Conservation (phyloP, 2,888 invertebrate genomes). For the Arenicola marina region DNA sequence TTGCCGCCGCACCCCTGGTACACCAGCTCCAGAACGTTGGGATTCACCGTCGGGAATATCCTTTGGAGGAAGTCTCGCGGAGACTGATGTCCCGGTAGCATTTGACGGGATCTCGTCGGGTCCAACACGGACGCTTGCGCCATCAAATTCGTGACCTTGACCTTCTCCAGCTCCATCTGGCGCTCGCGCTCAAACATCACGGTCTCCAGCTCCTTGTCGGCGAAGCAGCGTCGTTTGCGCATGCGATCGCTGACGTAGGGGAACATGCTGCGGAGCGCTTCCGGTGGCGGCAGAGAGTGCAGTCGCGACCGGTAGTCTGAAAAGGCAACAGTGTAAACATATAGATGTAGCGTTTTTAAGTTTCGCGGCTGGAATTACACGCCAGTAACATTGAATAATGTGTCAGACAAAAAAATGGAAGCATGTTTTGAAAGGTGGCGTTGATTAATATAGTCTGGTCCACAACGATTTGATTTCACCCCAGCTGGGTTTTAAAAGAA, state of each 20-base stretch:
- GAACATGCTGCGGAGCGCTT: constrained; percentile 43
- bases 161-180: constrained; percentile 35
- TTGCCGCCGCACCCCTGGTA: constrained; percentile 49
- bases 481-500: too few relatives aligned
- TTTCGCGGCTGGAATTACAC: too few relatives aligned
- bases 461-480: too few relatives aligned
- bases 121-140: neutral
- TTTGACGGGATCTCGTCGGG: constrained; percentile 10
- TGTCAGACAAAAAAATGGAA: too few relatives aligned
- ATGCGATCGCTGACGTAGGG: constrained; percentile 66
- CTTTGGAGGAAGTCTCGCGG: constrained; percentile 41
- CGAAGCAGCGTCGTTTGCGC: constrained; percentile 65
- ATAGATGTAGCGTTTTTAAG: too few relatives aligned
- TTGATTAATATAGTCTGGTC: too few relatives aligned
- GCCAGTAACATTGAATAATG: too few relatives aligned
- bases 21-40: constrained; percentile 44
- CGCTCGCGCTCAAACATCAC: constrained; percentile 57
- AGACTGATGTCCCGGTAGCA: constrained; percentile 26
- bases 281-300: constrained; percentile 42
- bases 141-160: neutral
- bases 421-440: too few relatives aligned
- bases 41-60: constrained; percentile 45
- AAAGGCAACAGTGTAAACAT: neutral
- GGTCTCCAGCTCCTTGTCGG: constrained; percentile 62
- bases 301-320: constrained; percentile 51